Base-by-base conservation (phyloP, 2,888 invertebrate genomes). In the Drosophila nr. fundita region DNA sequence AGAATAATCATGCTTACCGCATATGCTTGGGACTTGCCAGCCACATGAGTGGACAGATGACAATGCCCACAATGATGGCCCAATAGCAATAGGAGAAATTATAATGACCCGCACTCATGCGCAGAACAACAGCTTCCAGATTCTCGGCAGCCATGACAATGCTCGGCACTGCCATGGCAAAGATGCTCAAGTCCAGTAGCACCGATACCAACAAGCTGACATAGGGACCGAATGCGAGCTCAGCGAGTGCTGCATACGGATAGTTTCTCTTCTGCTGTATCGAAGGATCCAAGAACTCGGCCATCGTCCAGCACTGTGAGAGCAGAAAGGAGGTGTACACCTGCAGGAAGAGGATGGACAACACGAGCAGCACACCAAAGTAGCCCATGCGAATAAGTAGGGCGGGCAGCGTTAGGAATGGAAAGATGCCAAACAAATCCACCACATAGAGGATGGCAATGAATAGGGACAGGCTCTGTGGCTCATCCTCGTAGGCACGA, bases 1-100 rank as follows among this genome's bases (percentile, higher is more conserved):
- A 13, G 42, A 13, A 3, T 13, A 42, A 13, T 21, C 21, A 1
- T 24, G 45, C 94, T 94, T 93, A 97, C 98, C 97, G 97, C 96
- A 98, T 97, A 90, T 98, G 97, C 92, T 97, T 97, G 0, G 98
- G 98, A 73, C 97, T 97, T 57, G 97, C 98, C 8, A 98, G 94
- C 97, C 97, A 98, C 94, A 97, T 95, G 60, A 97, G 92, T 0
- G 98, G 98, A 78, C 96, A 96, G 29, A 98, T 94, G 60, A 96
- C 91, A 2, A 95, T 90, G 0, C 96, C 97, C 3, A 98, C 94
- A 24, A 98, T 93, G 29, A 97, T 92, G 91, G 97, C 95, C 97
- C 97, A 97, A 80, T 96, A 96, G 91, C 98, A 98, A 92, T 96
- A 97, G 0, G 97, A 95, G 52, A 97, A 93, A 77, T 95, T 94